Percentiles rank a stretch among this genome's conserved stretches.
Conservation (phyloP, 2,888 invertebrate genomes). For the Protodeltote pygarga region DNA sequence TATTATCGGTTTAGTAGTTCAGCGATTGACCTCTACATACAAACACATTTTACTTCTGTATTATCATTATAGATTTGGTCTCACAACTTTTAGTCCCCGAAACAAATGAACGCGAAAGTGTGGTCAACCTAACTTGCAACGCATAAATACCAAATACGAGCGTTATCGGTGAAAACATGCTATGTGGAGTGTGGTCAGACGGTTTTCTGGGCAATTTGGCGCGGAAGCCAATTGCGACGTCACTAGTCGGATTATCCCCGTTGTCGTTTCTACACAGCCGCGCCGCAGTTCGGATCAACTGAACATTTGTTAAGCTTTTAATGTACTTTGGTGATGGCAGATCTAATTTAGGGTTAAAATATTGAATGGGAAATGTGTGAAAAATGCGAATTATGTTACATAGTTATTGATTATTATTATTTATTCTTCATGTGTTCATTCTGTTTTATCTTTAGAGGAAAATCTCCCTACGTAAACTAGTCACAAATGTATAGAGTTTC, state of each 20-base stretch:
- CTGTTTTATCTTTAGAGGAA: no score
- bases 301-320: conserved; percentile 28
- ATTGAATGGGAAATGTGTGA: no score
- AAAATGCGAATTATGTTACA: no score
- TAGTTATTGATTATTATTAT: no score
- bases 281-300: conserved; percentile 27
- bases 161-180: conserved; percentile 28
- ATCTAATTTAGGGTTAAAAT: conserved; percentile 5
- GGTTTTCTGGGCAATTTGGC: conserved; percentile 41
- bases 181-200: conserved; percentile 30
- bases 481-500: no score
- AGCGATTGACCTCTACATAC: no score
- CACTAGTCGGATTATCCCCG: conserved; percentile 36
- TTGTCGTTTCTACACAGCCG: conserved; percentile 32
- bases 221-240: conserved; percentile 28
- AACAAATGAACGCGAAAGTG: neutral
- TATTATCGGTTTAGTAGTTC: no score
- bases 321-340: conserved; percentile 20
- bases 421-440: no score
- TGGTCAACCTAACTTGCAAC: neutral
- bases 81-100: no score
- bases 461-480: no score
- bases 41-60: no score
- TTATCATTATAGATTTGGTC: no score
- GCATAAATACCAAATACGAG: conserved; percentile 25